These are phyloP conservation scores for Odontothrips loti DNA, from an alignment of 2,888 invertebrate species.

Conservation along the genomic window DNA sequence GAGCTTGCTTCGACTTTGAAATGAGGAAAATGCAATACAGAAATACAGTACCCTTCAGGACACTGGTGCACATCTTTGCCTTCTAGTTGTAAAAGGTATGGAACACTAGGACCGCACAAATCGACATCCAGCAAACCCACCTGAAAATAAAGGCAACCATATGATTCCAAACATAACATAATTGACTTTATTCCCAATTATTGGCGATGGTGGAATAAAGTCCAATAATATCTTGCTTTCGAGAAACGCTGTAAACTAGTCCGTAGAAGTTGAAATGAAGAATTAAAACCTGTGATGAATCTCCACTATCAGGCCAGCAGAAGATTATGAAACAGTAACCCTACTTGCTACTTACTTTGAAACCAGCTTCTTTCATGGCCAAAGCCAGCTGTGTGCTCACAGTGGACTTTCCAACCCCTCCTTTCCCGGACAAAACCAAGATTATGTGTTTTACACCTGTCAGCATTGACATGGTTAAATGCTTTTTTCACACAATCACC, in stretches of 20 bases:
- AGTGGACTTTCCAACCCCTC: conserved; percentile 98
- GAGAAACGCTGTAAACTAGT: conserved; percentile 12
- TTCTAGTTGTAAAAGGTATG: conserved; percentile 82
- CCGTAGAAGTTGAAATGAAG: conserved; percentile 14
- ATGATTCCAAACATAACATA: conserved; percentile 11
- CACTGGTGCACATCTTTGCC: conserved; percentile 81
- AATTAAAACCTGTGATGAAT: conserved; percentile 15
- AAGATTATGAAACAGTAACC: background rate
- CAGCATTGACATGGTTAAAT: conserved; percentile 55
- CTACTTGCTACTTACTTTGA: conserved; percentile 59
- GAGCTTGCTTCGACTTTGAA: background rate
- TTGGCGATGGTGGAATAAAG: background rate
- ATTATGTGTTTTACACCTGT: conserved; percentile 79
- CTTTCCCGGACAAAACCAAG: conserved; percentile 95
- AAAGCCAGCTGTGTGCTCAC: conserved; percentile 90
- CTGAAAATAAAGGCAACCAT: conserved; percentile 50
- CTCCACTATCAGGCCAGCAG: background rate
- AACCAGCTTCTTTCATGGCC: conserved; percentile 71
- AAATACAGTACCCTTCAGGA: conserved; percentile 63
- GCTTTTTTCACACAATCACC: no score
- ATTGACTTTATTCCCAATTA: background rate
- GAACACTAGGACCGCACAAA: conserved; percentile 92
- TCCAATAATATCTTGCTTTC: background rate
- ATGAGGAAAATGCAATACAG: background rate
- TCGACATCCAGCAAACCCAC: conserved; percentile 92